Evolutionary conservation across 1,140 invertebrate genomes (phyloP).

Genomic region (Scaptomyza pallida): DNA sequence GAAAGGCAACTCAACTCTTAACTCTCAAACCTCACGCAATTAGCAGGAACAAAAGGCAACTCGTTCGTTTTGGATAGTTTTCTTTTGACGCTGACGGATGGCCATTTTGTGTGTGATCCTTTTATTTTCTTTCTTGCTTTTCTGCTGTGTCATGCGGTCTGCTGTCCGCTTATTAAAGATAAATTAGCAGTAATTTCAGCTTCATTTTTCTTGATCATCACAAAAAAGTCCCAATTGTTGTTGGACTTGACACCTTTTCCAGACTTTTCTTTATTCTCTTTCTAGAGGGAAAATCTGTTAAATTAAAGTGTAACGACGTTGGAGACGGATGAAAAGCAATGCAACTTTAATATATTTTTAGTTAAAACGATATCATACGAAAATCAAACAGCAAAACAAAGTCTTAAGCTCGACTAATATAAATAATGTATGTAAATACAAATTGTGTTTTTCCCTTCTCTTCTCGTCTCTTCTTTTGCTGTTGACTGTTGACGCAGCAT

Average conservation of each 20-base stretch:
- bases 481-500: not conserved
- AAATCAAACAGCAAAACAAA: not conserved
- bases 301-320: not conserved
- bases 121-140: not conserved
- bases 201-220: not conserved
- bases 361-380: not conserved
- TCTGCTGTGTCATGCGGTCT: not conserved
- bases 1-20: slow-evolving; percentile 1
- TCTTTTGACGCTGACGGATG: slow-evolving; percentile 1
- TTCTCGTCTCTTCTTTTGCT: not conserved
- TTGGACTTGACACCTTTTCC: too few relatives aligned
- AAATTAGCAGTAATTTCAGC: not conserved
- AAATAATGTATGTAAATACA: slow-evolving; percentile 4
- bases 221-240: not conserved
- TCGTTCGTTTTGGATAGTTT: not conserved
- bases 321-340: too few relatives aligned
- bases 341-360: not conserved
- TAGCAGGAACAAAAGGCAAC: not conserved
- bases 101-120: not conserved
- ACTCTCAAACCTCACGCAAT: not conserved
- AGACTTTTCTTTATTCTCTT: not conserved
- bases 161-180: not conserved
- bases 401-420: not conserved
- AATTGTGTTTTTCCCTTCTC: not conserved
- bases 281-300: too few relatives aligned